These are phyloP conservation scores for Agonopterix alstromeriana DNA, from an alignment of 2,888 invertebrate genomes.

Conservation along the genomic window DNA sequence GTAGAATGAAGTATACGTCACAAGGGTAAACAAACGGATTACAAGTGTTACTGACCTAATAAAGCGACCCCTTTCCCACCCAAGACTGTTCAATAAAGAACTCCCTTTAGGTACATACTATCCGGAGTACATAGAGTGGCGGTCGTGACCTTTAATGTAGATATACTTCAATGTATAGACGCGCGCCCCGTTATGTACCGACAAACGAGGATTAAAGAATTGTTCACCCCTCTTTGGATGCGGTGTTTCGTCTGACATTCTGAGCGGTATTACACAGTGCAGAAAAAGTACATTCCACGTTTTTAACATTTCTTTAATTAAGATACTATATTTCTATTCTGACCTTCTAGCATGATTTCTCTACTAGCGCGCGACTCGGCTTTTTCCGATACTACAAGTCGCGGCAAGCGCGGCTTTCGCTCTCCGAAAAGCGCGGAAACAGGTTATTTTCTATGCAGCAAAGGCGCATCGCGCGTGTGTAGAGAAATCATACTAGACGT, in stretches of 20 bases:
- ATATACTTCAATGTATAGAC: conserved; percentile 46
- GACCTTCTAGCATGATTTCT: too few species aligned
- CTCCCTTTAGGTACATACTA: conserved; percentile 65
- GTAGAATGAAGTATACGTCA: conserved; percentile 20
- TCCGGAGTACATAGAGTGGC: conserved; percentile 59
- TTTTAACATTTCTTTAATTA: too few species aligned
- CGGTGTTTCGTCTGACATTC: conserved; percentile 1
- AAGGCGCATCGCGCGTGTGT: too few species aligned
- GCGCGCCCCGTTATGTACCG: conserved; percentile 40
- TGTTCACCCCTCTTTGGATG: conserved; percentile 29
- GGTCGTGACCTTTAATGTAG: conserved; percentile 67
- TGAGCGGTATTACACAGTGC: too few species aligned
- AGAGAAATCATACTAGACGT: too few species aligned
- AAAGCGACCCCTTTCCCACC: conserved; percentile 68
- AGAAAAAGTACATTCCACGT: too few species aligned
- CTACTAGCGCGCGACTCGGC: too few species aligned
- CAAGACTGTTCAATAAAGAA: conserved; percentile 72
- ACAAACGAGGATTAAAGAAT: conserved; percentile 42
- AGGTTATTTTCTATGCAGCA: too few species aligned
- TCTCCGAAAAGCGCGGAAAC: too few species aligned
- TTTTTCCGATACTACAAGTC: too few species aligned
- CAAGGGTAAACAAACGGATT: conserved; percentile 60
- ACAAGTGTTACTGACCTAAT: conserved; percentile 73
- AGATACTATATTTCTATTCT: too few species aligned
- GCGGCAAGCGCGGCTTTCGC: too few species aligned